A percentile compares a stretch with the other conserved stretches of the same genome.
phyloP scores from a whole-genome alignment of 2,888 invertebrate species.

The Lypha dubia region DNA sequence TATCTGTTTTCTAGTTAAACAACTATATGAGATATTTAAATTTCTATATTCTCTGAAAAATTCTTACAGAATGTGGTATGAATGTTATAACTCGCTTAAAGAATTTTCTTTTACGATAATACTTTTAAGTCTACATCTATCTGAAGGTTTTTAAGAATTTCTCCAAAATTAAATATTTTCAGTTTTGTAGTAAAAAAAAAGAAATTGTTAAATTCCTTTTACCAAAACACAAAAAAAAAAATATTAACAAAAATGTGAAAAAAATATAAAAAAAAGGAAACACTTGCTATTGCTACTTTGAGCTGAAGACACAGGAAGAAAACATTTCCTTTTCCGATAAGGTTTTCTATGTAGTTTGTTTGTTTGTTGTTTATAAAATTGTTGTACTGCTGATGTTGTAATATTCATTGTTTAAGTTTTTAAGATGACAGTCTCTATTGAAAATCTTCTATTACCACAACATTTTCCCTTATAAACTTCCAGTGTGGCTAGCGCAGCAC shows the following conservation, averaged over 20 bases:
- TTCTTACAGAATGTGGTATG: background rate
- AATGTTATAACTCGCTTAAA: background rate
- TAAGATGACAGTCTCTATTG: constrained; percentile 13
- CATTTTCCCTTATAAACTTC: constrained; percentile 3
- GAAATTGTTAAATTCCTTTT: constrained; percentile 22
- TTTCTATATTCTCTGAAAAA: background rate
- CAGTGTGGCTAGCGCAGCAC: background rate
- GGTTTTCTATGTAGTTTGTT: background rate
- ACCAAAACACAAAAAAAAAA: background rate
- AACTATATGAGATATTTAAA: background rate
- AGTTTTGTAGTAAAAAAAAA: background rate
- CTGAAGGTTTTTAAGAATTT: background rate
- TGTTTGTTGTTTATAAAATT: background rate
- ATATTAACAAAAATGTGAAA: background rate
- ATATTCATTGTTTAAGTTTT: constrained; percentile 34
- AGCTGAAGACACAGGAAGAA: constrained; percentile 7
- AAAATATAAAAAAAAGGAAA: constrained; percentile 12
- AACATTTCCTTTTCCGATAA: constrained; percentile 31
- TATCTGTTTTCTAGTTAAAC: background rate
- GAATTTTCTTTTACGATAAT: background rate
- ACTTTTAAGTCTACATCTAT: background rate
- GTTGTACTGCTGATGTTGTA: background rate
- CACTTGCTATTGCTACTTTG: constrained; percentile 23
- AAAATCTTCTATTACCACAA: background rate
- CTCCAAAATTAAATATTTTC: constrained; percentile 8